phyloP scores from a whole-genome alignment of 2,113 vertebrate species.

The Urocynchramus pylzowi region DNA sequence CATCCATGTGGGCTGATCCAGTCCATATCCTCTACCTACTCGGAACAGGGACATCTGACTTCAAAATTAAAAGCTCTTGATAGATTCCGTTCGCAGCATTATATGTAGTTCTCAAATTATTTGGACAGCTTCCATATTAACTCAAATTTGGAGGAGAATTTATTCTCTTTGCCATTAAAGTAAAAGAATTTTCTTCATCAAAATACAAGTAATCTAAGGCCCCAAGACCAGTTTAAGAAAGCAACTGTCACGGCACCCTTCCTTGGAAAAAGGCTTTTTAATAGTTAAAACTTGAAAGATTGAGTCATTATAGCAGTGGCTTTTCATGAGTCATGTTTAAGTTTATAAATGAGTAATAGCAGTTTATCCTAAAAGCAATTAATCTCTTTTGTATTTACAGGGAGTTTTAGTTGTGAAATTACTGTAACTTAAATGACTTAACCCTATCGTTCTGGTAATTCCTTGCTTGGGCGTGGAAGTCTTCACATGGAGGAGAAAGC shows the following conservation, averaged over 20 bases:
- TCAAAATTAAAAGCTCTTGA: not conserved
- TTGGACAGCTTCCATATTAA: not conserved
- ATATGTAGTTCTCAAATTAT: not conserved
- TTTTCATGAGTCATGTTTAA: not conserved
- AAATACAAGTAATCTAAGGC: not conserved
- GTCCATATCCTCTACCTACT: not conserved
- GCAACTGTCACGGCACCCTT: not conserved
- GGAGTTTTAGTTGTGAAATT: not conserved
- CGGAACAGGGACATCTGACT: not conserved
- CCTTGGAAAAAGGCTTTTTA: not conserved
- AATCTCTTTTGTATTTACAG: not conserved
- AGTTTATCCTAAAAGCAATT: not conserved
- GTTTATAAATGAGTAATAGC: not conserved
- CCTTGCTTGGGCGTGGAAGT: not conserved
- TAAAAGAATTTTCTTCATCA: not conserved
- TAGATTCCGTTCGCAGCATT: not conserved
- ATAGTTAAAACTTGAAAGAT: not conserved
- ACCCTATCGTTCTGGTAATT: not conserved
- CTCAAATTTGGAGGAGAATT: not conserved
- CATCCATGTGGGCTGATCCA: not conserved
- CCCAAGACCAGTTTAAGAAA: not conserved
- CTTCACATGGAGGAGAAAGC: not conserved
- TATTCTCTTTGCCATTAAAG: not conserved
- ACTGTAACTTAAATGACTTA: not conserved
- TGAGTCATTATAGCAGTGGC: not conserved